Evolutionary conservation across 2,888 invertebrate genomes (phyloP), one percentile per base, ranked within the genome.

Genomic region (Drosophila maculinotata): DNA sequence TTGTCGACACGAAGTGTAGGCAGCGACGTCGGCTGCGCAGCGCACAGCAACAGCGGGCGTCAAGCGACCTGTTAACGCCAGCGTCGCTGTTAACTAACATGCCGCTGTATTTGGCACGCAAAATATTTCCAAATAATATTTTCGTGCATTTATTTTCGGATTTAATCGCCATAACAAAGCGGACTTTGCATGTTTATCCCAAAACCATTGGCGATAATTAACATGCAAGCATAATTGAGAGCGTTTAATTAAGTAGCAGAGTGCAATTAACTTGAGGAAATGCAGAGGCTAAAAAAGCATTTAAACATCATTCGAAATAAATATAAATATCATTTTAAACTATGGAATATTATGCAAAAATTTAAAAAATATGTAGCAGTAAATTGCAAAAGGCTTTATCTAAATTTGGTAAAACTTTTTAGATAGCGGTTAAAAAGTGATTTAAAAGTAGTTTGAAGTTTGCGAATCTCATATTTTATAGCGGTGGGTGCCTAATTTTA

Each of bases 11-110:
- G 73, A 73, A 76, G 67, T 31, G 6, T 2, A 6, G 6, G 72
- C 72, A 53, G 72, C 76, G 72, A 76, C 71, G 71, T 39, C 30
- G 28, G 33, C 66, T 49, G 69, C 69, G 69, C 53, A 17, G 35
- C 31, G 8, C 4, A 26, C 48, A 42, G 28, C 48, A 60, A 39
- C 67, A 60, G 51, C 47, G 58, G 36, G 41, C 38, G 54, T 12
- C 36, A 2, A n/a, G n/a, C n/a, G n/a, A n/a, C n/a, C 57, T 59
- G 76, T 66, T 51, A 60, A 36, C 0, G 23, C 2, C 0, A n/a
- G n/a, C 44, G 10, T 15, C 20, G 1, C 49, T 69, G 70, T 53
- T 49, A 49, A 14, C 1, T 51, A 57, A 70, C 57, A 70, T 52
- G 26, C 17, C 17, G 28, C 17, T 45, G 33, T 7, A n/a, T 28